Base-by-base conservation (phyloP, 2,113 vertebrate species). In the Pterophyllum scalare region DNA sequence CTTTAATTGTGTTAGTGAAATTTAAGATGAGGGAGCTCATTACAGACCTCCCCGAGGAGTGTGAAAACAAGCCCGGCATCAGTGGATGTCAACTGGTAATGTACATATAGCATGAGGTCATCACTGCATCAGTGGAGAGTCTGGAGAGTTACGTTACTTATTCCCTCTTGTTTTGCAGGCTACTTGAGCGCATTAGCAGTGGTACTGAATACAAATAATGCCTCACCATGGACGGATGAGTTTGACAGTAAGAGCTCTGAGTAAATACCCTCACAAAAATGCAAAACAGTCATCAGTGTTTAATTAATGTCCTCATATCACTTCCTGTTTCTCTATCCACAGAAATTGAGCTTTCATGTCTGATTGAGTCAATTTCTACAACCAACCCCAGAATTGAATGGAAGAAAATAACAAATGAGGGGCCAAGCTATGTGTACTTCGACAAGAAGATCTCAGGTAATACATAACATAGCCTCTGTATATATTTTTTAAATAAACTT, bases 331-430 rank as follows among this genome's bases (percentile, higher is more conserved):
- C 40, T 52, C 64, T 38, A 0, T 46, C 31, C 26, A 59, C 94
- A 97, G 98, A 95, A 84, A 96, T 97, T 11, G 98, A 98, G 91
- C 90, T 99, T 61, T 98, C 98, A 3, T 99, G 98, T 93, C 90
- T 97, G 91, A 99, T 99, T 61, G 96, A 96, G 81, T 96, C 97
- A 65, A 98, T 98, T 14, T 94, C 97, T 72, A 97, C 97, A 1
- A 88, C 12, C 35, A 94, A 95, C 5, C 98, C 97, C 80, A 96
- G 98, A 26, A 98, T 99, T 1, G 98, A 99, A 86, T 99, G 98
- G 98, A 99, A 99, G 96, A 99, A 99, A 91, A 98, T 99, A 70
- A 95, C 96, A 28, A 83, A 94, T 38, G 96, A 95, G 0, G 96
- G 97, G 46, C 97, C 97, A 2, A 96, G 97, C 81, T 99, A 98